phyloP scores from a whole-genome alignment of 2,113 vertebrate genomes.

The Carassius gibelio region DNA sequence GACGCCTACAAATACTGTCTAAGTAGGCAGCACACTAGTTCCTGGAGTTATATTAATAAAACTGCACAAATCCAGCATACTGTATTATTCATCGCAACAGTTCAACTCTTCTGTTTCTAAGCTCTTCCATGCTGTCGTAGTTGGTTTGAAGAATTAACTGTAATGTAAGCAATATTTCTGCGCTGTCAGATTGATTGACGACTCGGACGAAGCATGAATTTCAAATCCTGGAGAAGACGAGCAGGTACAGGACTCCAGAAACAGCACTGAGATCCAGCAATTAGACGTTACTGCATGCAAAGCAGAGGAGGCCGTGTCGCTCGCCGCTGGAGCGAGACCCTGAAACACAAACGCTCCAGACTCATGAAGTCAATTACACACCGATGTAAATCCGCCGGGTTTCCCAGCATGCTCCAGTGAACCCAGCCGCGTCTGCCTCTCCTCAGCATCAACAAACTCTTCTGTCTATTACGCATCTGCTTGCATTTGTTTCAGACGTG shows the following conservation, averaged over 20 bases:
- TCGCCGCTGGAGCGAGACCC: constrained; percentile 52
- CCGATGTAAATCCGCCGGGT: constrained; percentile 23
- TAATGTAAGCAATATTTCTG: constrained; percentile 63
- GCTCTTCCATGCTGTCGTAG: neutral
- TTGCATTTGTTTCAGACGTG: constrained; percentile 11
- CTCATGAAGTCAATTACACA: constrained; percentile 56
- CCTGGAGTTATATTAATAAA: neutral
- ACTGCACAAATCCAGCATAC: neutral
- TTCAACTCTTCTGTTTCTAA: neutral
- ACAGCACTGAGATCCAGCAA: constrained; percentile 70
- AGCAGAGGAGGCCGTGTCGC: constrained; percentile 58
- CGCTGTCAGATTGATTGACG: constrained; percentile 73
- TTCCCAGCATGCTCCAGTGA: too few species aligned
- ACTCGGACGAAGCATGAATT: constrained; percentile 70
- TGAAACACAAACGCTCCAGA: constrained; percentile 43
- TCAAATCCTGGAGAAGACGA: constrained; percentile 67
- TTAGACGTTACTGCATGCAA: constrained; percentile 72
- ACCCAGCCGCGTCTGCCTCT: constrained; percentile 47
- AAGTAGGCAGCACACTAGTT: neutral
- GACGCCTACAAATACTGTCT: too few species aligned
- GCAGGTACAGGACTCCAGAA: constrained; percentile 69
- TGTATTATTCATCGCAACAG: constrained; percentile 30
- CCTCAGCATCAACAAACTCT: constrained; percentile 12
- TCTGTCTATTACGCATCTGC: constrained; percentile 32
- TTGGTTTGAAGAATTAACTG: constrained; percentile 56